Conservation (phyloP, 2,113 vertebrate genomes). For the Egretta garzetta region DNA sequence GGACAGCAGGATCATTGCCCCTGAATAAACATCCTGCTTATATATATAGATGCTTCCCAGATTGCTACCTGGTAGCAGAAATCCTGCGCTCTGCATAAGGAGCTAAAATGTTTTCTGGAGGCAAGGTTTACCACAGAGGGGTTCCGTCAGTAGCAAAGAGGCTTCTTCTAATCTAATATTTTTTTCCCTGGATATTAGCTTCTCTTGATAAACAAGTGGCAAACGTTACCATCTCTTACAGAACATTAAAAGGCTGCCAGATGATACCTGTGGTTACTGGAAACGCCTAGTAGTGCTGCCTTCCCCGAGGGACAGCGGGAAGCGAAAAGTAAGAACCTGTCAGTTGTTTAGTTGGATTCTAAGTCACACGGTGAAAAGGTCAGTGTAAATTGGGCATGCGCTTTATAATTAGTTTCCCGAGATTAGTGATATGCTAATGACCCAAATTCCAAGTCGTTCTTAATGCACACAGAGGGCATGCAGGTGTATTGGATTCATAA, state of each 20-base stretch:
- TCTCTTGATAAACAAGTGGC: not conserved
- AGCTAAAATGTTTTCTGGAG: not conserved
- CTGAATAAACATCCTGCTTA: not conserved
- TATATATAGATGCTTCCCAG: not conserved
- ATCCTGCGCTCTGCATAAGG: not conserved
- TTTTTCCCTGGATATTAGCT: not conserved
- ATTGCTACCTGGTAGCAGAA: not conserved
- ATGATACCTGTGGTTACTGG: not conserved
- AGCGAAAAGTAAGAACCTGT: not conserved
- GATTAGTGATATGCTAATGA: not conserved
- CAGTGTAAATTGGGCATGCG: not conserved
- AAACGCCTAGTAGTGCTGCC: not conserved
- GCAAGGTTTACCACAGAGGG: not conserved
- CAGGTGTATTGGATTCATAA: not conserved
- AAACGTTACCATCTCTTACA: not conserved
- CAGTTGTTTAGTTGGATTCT: not conserved
- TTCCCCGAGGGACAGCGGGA: not conserved
- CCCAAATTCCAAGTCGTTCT: not conserved
- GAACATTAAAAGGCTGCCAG: not conserved
- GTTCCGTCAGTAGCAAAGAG: not conserved
- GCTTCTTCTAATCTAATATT: not conserved
- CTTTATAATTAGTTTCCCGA: not conserved
- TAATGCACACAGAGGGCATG: not conserved
- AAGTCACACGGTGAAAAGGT: not conserved
- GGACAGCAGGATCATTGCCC: not conserved